Evolutionary conservation across 2,888 invertebrate genomes (phyloP).

Genomic region (Schizotus pectinicornis): DNA sequence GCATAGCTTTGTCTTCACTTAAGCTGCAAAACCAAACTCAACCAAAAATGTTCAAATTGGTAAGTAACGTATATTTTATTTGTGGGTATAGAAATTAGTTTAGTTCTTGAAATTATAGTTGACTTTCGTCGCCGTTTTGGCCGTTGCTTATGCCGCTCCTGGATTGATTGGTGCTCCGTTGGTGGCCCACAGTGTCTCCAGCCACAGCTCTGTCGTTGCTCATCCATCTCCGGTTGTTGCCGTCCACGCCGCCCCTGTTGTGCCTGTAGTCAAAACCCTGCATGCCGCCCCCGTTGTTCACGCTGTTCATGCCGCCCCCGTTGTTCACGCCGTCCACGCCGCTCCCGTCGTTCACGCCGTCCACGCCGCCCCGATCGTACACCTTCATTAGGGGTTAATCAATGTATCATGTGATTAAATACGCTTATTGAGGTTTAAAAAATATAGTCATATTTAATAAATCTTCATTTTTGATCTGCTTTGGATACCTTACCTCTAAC

Average conservation of each 20-base stretch:
- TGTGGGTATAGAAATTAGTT: too few species aligned
- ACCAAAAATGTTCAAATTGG: conserved; percentile 4
- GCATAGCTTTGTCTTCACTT: too few species aligned
- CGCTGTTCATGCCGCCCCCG: conserved; percentile 43
- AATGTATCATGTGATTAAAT: too few species aligned
- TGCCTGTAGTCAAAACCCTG: conserved; percentile 44
- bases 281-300: conserved; percentile 47
- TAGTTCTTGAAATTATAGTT: conserved; percentile 11
- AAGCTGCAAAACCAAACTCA: too few species aligned
- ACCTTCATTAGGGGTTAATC: background rate
- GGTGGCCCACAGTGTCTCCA: conserved; percentile 1
- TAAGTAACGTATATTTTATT: conserved; percentile 5
- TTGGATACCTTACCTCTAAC: too few species aligned
- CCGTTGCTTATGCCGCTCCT: conserved; percentile 2
- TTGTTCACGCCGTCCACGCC: conserved; percentile 28
- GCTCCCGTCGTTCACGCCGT: conserved; percentile 36
- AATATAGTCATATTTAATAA: too few species aligned
- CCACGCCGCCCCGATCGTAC: conserved; percentile 42
- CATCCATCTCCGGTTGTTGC: conserved; percentile 44
- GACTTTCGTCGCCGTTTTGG: conserved; percentile 9
- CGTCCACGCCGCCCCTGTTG: conserved; percentile 39
- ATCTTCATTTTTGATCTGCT: too few species aligned
- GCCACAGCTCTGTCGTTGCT: conserved; percentile 31
- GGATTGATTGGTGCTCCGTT: too few species aligned
- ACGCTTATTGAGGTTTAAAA: too few species aligned